These are phyloP conservation scores for Petroica traversi DNA, from an alignment of 2,113 vertebrate species.

Conservation along the genomic window DNA sequence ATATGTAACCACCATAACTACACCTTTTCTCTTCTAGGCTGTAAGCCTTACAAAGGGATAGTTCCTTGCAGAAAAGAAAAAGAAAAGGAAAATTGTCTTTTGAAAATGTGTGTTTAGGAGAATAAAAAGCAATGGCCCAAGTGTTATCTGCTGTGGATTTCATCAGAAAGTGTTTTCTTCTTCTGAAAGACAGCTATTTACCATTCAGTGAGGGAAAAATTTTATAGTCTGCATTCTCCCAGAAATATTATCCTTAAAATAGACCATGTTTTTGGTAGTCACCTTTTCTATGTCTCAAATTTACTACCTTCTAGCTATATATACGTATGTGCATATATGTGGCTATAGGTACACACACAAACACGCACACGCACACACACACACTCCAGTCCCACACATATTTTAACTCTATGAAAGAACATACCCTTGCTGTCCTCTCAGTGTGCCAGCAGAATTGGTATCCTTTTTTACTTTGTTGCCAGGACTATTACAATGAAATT, in stretches of 20 bases:
- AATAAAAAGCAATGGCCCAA: not conserved
- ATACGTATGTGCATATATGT: fast-evolving
- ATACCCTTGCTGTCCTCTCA: not conserved
- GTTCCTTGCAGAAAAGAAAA: not conserved
- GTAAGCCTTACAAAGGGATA: not conserved
- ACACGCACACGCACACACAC: not conserved
- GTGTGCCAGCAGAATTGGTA: not conserved
- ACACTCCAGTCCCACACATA: not conserved
- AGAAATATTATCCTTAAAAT: not conserved
- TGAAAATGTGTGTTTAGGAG: not conserved
- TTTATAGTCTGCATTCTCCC: not conserved
- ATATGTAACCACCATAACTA: not conserved
- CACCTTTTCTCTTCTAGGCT: not conserved
- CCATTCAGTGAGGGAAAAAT: not conserved
- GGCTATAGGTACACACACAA: not conserved
- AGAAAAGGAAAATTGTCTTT: not conserved
- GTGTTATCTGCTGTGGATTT: not conserved
- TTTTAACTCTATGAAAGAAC: not conserved
- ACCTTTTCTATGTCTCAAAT: not conserved
- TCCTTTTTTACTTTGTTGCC: slow-evolving; percentile 40
- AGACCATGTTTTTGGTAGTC: not conserved
- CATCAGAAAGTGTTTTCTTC: not conserved
- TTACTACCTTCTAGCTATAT: not conserved
- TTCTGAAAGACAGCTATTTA: not conserved
- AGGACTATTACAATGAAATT: slow-evolving; percentile 52